phyloP scores from a whole-genome alignment of 2,113 vertebrate species.

The Nettapus auritus region DNA sequence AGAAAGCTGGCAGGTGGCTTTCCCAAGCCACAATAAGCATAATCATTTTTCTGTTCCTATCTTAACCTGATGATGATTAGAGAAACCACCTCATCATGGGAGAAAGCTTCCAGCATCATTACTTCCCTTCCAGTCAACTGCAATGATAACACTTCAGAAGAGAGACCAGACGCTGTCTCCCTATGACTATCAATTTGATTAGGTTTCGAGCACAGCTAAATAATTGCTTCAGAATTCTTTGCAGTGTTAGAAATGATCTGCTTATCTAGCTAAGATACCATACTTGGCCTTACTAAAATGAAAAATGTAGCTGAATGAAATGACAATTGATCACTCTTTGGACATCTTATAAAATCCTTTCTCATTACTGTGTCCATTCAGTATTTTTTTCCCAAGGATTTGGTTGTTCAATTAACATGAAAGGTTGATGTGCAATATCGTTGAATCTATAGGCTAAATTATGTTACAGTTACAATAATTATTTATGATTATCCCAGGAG shows the following conservation, averaged over 20 bases:
- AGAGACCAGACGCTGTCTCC: not conserved
- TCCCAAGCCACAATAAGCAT: not conserved
- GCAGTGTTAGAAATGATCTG: not conserved
- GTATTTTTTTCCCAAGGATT: not conserved
- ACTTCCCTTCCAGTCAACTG: not conserved
- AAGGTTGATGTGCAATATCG: not conserved
- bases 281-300: not conserved
- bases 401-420: not conserved
- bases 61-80: not conserved
- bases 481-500: not conserved
- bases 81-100: not conserved
- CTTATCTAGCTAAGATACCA: not conserved
- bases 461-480: not conserved
- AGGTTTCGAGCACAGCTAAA: not conserved
- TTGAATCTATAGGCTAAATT: not conserved
- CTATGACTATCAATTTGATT: not conserved
- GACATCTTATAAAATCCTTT: not conserved
- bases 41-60: constrained; percentile 21
- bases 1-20: not conserved
- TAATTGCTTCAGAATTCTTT: not conserved
- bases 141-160: not conserved
- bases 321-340: not conserved
- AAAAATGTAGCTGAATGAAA: not conserved
- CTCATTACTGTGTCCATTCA: not conserved
- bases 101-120: not conserved